These are phyloP conservation scores for Podarcis lilfordi DNA, from an alignment of 2,797 vertebrate genomes.

Conservation along the genomic window DNA sequence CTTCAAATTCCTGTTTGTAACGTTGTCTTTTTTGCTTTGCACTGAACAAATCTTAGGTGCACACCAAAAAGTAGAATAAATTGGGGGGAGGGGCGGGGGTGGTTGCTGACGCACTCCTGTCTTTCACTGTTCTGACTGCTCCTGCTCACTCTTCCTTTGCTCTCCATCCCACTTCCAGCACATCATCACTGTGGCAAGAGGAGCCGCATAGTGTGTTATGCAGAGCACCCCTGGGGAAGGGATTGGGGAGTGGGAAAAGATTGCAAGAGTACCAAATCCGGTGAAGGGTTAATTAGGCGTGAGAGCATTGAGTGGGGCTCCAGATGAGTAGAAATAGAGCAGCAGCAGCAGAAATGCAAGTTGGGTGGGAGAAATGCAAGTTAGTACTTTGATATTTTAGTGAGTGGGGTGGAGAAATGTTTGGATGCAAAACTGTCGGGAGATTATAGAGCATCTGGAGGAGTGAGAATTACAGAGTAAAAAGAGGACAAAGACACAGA, in stretches of 20 bases:
- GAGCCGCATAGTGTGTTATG: neutral
- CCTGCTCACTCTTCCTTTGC: neutral
- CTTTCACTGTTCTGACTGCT: neutral
- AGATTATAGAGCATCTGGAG: conserved; percentile 37
- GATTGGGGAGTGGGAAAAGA: conserved; percentile 35
- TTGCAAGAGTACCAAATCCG: conserved; percentile 28
- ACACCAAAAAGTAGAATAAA: neutral
- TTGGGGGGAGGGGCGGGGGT: too few species aligned
- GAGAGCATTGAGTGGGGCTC: conserved; percentile 25
- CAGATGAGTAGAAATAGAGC: conserved; percentile 40
- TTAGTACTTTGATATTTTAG: conserved; percentile 63
- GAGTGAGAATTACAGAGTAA: conserved; percentile 73
- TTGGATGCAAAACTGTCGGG: neutral
- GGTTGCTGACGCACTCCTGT: neutral
- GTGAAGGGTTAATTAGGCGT: conserved; percentile 24
- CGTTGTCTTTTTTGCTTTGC: neutral
- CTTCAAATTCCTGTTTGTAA: neutral
- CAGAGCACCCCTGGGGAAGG: conserved; percentile 29
- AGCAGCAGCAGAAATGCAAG: conserved; percentile 39
- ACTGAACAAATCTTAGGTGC: neutral
- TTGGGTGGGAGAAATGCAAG: neutral
- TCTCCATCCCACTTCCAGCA: too few species aligned
- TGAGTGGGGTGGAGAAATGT: conserved; percentile 21
- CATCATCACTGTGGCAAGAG: neutral
- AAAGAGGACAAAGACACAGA: conserved; percentile 78